A percentile compares a stretch with the other conserved stretches of the same genome.
Evolutionary conservation across 2,113 vertebrate species (phyloP).

Genomic region (Neofelis nebulosa): DNA sequence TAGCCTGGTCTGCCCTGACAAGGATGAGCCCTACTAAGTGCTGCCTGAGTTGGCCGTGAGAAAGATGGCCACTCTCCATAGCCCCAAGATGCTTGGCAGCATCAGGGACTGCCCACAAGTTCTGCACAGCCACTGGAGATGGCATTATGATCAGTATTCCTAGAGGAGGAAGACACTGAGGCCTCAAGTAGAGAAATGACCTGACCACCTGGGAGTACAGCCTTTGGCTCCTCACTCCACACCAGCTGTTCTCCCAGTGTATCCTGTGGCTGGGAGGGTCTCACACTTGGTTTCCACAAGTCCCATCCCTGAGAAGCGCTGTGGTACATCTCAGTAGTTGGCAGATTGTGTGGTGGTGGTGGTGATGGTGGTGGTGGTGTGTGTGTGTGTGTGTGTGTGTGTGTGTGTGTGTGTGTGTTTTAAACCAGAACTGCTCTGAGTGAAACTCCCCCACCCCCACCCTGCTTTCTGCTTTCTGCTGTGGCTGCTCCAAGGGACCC

Average conservation of each 20-base stretch:
- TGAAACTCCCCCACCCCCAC: neutral
- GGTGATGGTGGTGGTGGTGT: neutral
- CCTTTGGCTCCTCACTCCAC: no score
- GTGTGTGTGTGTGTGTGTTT: neutral
- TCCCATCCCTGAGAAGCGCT: neutral
- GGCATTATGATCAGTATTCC: neutral
- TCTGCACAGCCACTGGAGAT: neutral
- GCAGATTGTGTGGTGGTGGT: neutral
- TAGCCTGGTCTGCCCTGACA: neutral
- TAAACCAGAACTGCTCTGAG: neutral
- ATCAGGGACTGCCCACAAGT: neutral
- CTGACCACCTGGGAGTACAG: neutral
- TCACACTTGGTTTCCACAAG: neutral
- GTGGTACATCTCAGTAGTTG: neutral
- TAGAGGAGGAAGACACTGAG: neutral
- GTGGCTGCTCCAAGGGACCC: neutral
- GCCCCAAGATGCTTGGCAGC: no score
- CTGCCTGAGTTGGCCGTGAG: neutral
- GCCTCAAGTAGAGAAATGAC: neutral
- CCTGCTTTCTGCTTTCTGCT: neutral
- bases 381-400: neutral
- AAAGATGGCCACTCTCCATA: neutral
- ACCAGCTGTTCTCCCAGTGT: neutral
- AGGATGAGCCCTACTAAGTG: no score
- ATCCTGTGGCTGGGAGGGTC: neutral